Conservation (phyloP, 2,113 vertebrate genomes). For the Uropsilus gracilis region DNA sequence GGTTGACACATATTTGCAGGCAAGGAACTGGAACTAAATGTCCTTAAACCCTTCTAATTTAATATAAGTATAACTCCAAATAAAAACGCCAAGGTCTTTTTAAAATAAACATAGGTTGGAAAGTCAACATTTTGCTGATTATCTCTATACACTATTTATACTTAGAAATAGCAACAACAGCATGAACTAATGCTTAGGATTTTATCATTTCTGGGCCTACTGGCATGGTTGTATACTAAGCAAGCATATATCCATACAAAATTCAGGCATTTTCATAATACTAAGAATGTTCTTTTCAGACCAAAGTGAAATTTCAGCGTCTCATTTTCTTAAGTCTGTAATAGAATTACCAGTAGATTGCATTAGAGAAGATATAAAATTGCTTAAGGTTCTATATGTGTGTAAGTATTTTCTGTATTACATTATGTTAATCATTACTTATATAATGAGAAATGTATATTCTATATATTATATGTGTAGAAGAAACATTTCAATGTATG, state of each 20-base stretch:
- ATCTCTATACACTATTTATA: background rate
- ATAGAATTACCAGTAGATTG: background rate
- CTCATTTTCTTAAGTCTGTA: slow-evolving; percentile 33
- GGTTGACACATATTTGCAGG: background rate
- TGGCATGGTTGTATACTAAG: background rate
- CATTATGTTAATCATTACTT: background rate
- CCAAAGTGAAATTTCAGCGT: background rate
- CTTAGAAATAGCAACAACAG: background rate
- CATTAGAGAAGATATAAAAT: background rate
- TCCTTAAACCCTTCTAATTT: background rate
- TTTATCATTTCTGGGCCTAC: background rate
- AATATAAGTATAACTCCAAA: background rate
- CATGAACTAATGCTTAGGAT: background rate
- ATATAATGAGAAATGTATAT: background rate
- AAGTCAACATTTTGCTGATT: slow-evolving; percentile 8
- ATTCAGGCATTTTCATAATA: background rate
- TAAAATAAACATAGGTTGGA: background rate
- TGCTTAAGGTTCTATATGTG: background rate
- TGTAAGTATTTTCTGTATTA: background rate
- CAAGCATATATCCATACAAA: background rate
- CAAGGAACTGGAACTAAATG: background rate
- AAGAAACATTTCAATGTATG: background rate
- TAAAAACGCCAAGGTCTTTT: background rate
- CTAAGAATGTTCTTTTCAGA: background rate
- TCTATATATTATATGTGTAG: background rate